A percentile compares a stretch with the other conserved stretches of the same genome.
These are phyloP conservation scores for Bombus sylvicola DNA, from an alignment of 1,140 invertebrate genomes.

Conservation along the genomic window DNA sequence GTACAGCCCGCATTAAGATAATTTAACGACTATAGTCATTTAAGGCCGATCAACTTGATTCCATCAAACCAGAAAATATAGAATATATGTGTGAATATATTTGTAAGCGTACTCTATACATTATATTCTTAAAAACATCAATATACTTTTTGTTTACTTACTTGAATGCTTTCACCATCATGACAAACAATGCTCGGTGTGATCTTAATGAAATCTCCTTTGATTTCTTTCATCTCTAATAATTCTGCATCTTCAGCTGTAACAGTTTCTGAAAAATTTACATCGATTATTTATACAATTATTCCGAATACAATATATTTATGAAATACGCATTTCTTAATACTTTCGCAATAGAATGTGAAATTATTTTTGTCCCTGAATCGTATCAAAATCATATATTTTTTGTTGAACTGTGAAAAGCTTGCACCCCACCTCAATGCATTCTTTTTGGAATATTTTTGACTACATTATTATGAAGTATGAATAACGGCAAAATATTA, in stretches of 20 bases:
- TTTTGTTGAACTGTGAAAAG: neutral
- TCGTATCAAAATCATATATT: constrained; percentile 1
- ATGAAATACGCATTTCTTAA: neutral
- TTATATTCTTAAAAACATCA: neutral
- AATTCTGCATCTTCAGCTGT: constrained; percentile 81
- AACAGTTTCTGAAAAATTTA: constrained; percentile 52
- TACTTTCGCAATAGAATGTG: neutral
- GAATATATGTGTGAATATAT: too few species aligned
- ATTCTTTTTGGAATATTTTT: too few species aligned
- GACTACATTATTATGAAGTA: too few species aligned
- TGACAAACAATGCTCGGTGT: constrained; percentile 92
- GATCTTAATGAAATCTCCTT: constrained; percentile 91
- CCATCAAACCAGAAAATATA: too few species aligned
- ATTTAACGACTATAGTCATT: too few species aligned
- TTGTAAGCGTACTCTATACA: too few species aligned
- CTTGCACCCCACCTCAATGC: too few species aligned
- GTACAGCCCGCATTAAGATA: too few species aligned
- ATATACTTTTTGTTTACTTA: constrained; percentile 57
- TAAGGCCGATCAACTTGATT: too few species aligned
- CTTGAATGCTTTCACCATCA: constrained; percentile 97
- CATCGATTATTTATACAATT: neutral
- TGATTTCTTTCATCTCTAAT: constrained; percentile 89
- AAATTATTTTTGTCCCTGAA: neutral
- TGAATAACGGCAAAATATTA: too few species aligned
- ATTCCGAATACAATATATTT: neutral